phyloP scores from a whole-genome alignment of 2,888 invertebrate species.

The Lobophora halterata region DNA sequence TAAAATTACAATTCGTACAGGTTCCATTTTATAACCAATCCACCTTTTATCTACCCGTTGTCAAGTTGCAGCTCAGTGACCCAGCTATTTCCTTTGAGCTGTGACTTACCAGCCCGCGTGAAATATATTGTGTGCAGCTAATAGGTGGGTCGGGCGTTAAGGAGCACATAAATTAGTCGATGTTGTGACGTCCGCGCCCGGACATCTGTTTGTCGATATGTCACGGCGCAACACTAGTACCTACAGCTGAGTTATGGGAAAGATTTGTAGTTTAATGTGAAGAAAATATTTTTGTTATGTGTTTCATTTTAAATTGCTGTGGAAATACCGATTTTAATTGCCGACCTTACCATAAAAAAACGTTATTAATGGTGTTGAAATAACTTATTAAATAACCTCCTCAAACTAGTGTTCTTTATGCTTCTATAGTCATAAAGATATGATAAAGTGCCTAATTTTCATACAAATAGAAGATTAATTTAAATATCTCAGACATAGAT shows the following conservation, averaged over 20 bases:
- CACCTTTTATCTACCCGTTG: too few relatives aligned
- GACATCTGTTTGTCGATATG: constrained; percentile 80
- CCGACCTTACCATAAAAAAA: too few relatives aligned
- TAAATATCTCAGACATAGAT: too few relatives aligned
- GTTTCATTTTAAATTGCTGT: too few relatives aligned
- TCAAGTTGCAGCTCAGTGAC: not conserved
- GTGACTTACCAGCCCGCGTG: constrained; percentile 48
- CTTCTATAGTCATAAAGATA: too few relatives aligned
- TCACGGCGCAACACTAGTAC: constrained; percentile 61
- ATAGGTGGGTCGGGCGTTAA: constrained; percentile 78
- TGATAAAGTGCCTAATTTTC: too few relatives aligned
- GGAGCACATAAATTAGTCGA: constrained; percentile 76
- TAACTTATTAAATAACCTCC: too few relatives aligned
- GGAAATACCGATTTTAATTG: too few relatives aligned
- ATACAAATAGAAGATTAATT: too few relatives aligned
- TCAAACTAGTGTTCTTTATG: too few relatives aligned
- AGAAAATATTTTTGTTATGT: constrained; percentile 15
- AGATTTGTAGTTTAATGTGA: constrained; percentile 24
- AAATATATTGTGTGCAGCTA: constrained; percentile 75
- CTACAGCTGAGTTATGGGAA: constrained; percentile 42
- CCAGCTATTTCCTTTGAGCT: constrained; percentile 3
- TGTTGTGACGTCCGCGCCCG: constrained; percentile 72
- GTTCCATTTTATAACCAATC: not conserved
- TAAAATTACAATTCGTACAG: too few relatives aligned
- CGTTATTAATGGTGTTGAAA: too few relatives aligned